Conservation (phyloP, 2,113 vertebrate species). For the Ptilonorhynchus violaceus region DNA sequence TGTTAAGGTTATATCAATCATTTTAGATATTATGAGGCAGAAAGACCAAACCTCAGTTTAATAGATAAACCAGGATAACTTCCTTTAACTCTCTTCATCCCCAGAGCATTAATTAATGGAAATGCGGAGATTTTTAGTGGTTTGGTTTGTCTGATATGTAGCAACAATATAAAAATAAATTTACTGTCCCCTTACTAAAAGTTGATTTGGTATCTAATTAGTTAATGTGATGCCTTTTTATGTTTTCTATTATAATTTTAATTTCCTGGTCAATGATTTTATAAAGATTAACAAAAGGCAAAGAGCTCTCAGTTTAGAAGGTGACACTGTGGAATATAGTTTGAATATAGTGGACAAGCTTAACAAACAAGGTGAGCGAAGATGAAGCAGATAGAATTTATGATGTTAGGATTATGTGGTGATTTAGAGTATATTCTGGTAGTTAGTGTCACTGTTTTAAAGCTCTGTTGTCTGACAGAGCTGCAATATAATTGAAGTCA, state of each 20-base stretch:
- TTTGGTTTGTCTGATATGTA: neutral
- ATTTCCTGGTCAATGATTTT: neutral
- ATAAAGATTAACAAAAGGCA: neutral
- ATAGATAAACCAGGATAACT: neutral
- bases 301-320: neutral
- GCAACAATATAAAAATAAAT: neutral
- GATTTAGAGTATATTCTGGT: neutral
- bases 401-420: neutral
- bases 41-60: neutral
- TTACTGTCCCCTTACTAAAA: neutral
- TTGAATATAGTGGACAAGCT: neutral
- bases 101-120: neutral
- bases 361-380: neutral
- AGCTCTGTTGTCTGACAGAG: neutral
- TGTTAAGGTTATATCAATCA: conserved; percentile 12
- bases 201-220: neutral
- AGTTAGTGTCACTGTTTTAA: neutral
- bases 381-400: neutral
- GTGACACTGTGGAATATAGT: neutral
- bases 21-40: neutral
- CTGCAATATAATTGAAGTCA: neutral
- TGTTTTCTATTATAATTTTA: neutral
- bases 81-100: neutral
- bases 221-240: neutral
- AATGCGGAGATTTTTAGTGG: neutral